phyloP scores from a whole-genome alignment of 2,797 vertebrate species.

The Tapera naevia region DNA sequence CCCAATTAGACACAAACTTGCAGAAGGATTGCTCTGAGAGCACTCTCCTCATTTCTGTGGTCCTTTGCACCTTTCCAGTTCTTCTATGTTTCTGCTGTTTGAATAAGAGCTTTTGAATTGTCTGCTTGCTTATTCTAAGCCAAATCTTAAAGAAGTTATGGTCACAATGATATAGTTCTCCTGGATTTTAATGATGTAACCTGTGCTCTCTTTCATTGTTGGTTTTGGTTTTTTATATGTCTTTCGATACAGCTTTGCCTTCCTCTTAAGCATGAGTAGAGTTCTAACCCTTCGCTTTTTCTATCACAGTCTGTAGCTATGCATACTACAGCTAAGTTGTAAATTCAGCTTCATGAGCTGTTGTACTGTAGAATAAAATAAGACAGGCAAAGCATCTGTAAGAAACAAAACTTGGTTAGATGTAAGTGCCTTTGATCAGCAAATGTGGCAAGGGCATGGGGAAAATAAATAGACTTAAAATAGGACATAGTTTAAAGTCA shows the following conservation, averaged over 20 bases:
- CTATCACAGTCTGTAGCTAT: background rate
- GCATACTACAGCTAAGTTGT: background rate
- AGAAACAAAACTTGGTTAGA: conserved; percentile 34
- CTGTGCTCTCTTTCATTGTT: background rate
- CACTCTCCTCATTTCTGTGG: background rate
- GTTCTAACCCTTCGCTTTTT: background rate
- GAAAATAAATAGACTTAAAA: conserved; percentile 55
- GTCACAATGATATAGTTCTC: background rate
- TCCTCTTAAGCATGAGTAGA: background rate
- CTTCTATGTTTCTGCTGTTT: background rate
- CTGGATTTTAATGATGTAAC: background rate
- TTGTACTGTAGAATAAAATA: conserved; percentile 15
- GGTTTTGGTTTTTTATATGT: background rate
- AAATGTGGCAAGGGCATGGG: background rate
- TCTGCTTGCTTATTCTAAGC: background rate
- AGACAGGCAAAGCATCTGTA: background rate
- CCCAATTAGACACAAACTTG: background rate
- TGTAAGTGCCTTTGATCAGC: conserved; percentile 39
- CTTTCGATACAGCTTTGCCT: background rate
- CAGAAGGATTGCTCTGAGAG: background rate
- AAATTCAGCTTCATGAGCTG: background rate
- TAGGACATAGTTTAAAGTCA: conserved; percentile 36
- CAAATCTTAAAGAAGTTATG: background rate
- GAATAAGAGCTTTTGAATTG: background rate
- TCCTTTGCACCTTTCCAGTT: background rate